A percentile compares a stretch with the other conserved stretches of the same genome.
These are phyloP conservation scores for Dolichoris vasculosae DNA, from an alignment of 1,140 invertebrate genomes.

Conservation along the genomic window DNA sequence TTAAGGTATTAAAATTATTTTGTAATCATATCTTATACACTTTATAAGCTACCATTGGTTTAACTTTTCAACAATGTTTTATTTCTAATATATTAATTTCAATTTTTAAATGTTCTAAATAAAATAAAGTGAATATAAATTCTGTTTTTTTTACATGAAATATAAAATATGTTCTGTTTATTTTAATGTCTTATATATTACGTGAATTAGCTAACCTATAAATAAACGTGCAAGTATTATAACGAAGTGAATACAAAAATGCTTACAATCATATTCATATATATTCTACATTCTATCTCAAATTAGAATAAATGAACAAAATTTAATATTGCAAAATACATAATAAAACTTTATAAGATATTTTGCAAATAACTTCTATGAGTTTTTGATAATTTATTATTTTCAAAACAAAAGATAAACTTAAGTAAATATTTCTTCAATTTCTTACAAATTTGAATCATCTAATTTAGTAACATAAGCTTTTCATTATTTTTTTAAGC, in stretches of 20 bases:
- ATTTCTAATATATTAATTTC: slow-evolving; percentile 3
- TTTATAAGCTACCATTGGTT: not conserved
- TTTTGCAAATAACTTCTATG: not conserved
- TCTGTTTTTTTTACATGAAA: no score
- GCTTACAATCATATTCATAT: not conserved
- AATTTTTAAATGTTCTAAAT: not conserved
- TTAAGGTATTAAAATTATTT: not conserved
- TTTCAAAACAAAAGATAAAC: not conserved
- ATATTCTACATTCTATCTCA: not conserved
- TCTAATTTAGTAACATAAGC: not conserved
- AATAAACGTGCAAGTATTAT: slow-evolving; percentile 7
- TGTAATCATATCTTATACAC: not conserved
- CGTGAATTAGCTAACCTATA: not conserved
- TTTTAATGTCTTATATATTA: not conserved
- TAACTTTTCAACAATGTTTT: slow-evolving; percentile 7
- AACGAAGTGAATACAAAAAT: not conserved
- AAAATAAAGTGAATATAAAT: not conserved
- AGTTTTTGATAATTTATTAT: not conserved
- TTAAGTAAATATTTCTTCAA: not conserved
- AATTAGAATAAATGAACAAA: slow-evolving; percentile 27
- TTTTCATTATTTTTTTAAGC: not conserved
- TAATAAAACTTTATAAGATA: not conserved
- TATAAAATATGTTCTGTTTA: no score
- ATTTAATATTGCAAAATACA: not conserved
- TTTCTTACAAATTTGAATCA: not conserved